A percentile compares a stretch with the other conserved stretches of the same genome.
phyloP scores from a whole-genome alignment of 2,113 vertebrate species.

The Natator depressus region DNA sequence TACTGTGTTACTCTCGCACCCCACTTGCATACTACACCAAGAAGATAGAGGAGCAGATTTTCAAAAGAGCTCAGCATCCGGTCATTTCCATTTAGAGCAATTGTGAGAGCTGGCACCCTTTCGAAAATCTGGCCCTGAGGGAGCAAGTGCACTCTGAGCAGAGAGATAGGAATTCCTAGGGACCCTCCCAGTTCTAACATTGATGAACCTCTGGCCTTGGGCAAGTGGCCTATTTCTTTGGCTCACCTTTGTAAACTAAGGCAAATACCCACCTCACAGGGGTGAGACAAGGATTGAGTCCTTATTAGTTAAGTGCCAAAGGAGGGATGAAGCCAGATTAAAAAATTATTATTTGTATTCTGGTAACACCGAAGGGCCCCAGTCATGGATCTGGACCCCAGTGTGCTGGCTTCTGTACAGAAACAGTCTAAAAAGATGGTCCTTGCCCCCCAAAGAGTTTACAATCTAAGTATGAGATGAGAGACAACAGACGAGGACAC shows the following conservation, averaged over 20 bases:
- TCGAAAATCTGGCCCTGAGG: neutral
- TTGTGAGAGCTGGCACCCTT: neutral
- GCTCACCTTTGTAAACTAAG: neutral
- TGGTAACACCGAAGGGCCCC: neutral
- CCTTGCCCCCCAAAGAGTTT: neutral
- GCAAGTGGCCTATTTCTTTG: neutral
- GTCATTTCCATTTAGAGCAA: neutral
- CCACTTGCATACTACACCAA: accelerated
- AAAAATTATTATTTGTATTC: neutral
- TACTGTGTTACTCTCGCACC: neutral
- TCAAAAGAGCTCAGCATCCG: neutral
- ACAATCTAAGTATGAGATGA: neutral
- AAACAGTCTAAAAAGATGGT: neutral
- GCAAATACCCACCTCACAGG: neutral
- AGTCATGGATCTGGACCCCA: too few species aligned
- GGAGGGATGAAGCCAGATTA: neutral
- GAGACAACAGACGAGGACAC: neutral
- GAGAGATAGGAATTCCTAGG: neutral
- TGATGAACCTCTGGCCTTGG: neutral
- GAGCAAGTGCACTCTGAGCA: too few species aligned
- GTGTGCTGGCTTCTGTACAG: neutral
- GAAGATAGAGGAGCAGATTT: neutral
- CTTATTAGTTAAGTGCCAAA: neutral
- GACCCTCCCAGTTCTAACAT: neutral
- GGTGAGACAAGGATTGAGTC: neutral